Conservation (phyloP, 2,113 vertebrate genomes). For the Chunga burmeisteri region DNA sequence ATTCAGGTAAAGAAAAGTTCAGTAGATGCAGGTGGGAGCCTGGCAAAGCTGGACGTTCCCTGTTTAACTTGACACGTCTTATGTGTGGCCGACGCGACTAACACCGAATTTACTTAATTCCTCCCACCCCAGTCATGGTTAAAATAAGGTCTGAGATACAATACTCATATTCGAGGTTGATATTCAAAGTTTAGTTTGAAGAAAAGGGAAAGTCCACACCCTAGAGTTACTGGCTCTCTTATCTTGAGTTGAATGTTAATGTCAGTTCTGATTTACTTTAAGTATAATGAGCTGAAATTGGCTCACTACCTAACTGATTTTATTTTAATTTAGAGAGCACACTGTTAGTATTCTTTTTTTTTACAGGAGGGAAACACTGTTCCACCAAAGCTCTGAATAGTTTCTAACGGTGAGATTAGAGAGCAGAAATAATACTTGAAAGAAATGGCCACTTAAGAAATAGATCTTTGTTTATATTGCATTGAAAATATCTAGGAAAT, state of each 20-base stretch:
- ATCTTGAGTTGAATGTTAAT: background rate
- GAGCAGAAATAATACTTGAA: background rate
- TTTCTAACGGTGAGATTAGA: background rate
- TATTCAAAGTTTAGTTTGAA: background rate
- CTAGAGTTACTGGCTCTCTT: background rate
- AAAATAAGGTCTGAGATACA: background rate
- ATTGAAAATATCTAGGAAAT: background rate
- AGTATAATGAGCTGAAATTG: background rate
- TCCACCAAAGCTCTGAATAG: background rate
- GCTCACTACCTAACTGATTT: background rate
- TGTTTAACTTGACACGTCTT: accelerated
- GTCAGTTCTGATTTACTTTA: background rate
- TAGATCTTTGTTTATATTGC: background rate
- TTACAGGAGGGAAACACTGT: background rate
- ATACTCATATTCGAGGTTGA: background rate
- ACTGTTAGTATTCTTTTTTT: background rate
- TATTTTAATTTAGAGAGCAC: background rate
- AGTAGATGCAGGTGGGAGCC: background rate
- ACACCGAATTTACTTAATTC: background rate
- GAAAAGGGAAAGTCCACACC: background rate
- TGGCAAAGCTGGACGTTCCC: background rate
- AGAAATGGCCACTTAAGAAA: background rate
- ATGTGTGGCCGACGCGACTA: accelerated
- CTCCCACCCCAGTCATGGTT: background rate
- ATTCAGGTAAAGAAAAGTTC: background rate